Base-by-base conservation (phyloP, 2,888 invertebrate species). In the Hirudinaria manillensis region DNA sequence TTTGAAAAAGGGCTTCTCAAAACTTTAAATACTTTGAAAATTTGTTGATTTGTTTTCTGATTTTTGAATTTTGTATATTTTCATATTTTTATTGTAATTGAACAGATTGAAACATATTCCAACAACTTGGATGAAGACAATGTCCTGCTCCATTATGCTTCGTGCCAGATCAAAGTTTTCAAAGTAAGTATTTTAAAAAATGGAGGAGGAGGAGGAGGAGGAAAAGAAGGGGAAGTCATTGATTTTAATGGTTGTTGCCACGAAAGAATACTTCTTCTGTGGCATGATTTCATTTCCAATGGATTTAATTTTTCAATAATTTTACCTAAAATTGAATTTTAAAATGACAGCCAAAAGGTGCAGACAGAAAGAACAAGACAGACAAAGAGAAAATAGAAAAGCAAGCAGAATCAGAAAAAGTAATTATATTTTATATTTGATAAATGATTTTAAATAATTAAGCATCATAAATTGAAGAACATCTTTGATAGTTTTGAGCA, bases 291-390 rank as follows among this genome's bases (percentile, higher is more conserved):
- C 16, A n/a, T 68, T 34, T 68, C 21, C 13, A 68, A 34, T 68
- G 10, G 16, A 29, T 16, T 34, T 68, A 19, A 13, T 2, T 27
- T 61, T 61, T 27, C 29, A 29, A 61, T 21, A 1, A 21, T 61
- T 16, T 27, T 21, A 27, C 21, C 21, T 61, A 68, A 32, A 24
- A 24, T 68, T 29, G n/a, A 32, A n/a, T 76, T 78, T 70, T 79
- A 91, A 61, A 19, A 71, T 72, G 75, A 51, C 78, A 95, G 87
- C 87, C 95, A 77, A 97, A 97, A 85, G 96, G 97, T 2, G 97
- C 96, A 0, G 96, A 97, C 85, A 89, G 97, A 70, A 97, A 97
- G 83, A 95, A 96, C 85, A 96, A 97, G 84, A 96, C 96, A 83
- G 97, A 97, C 86, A 88, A 93, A 0, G 96, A 96, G 85, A 96